phyloP scores from a whole-genome alignment of 2,113 vertebrate species.

The Leucopsar rothschildi region DNA sequence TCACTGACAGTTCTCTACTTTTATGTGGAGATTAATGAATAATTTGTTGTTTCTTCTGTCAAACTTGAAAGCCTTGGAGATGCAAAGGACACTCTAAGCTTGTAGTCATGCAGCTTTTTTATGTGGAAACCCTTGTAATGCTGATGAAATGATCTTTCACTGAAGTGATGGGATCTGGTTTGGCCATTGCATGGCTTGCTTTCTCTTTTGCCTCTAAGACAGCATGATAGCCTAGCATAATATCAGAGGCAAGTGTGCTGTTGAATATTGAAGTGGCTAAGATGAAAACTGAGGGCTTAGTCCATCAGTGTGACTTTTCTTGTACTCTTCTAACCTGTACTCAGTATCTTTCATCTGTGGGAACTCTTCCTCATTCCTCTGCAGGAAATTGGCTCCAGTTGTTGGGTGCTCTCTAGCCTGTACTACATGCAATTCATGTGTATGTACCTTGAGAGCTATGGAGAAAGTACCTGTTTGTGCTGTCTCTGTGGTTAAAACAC shows the following conservation, averaged over 20 bases:
- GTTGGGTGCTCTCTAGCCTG: not conserved
- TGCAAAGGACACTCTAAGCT: not conserved
- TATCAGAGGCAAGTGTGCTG: not conserved
- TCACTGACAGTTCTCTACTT: not conserved
- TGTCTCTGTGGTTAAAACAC: not conserved
- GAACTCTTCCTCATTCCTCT: not conserved
- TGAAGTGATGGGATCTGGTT: not conserved
- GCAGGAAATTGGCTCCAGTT: accelerated
- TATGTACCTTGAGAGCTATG: accelerated
- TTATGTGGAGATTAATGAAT: not conserved
- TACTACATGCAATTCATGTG: not conserved
- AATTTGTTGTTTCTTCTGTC: not conserved
- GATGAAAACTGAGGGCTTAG: not conserved
- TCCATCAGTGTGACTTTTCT: not conserved
- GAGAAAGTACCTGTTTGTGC: not conserved
- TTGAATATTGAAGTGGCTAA: not conserved
- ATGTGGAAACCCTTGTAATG: not conserved
- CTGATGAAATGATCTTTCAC: not conserved
- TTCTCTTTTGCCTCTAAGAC: not conserved
- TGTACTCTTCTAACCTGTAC: not conserved
- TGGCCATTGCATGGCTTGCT: not conserved
- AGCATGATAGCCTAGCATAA: not conserved
- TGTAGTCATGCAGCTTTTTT: not conserved
- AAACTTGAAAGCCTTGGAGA: not conserved
- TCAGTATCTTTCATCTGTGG: accelerated